Base-by-base conservation (phyloP, 2,113 vertebrate genomes). In the Gymnocephalus cernua region DNA sequence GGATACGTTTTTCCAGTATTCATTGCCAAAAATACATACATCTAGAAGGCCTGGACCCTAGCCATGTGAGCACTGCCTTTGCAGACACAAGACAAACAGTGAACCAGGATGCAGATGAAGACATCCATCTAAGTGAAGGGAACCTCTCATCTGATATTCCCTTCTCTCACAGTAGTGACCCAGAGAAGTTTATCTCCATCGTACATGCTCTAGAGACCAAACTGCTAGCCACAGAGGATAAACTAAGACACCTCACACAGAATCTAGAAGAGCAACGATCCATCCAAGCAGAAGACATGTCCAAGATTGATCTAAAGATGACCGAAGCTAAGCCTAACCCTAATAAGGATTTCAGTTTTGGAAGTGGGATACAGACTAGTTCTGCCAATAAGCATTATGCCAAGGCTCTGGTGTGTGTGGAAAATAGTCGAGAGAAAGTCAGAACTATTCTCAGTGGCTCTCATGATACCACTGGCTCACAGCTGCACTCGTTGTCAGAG, bases 1-100 rank as follows among this genome's bases (percentile, higher is more conserved):
- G 96, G 74, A 99, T 99, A 70, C 95, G 96, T 7, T 99, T 99
- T 91, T 97, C 97, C 0, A 98, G 89, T 18, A 99, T 99, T 87
- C 97, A 99, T 82, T 97, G 97, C 91, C 97, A 99, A 91, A 98
- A 96, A 80, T 98, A 98, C 44, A 91, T 95, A 2, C 95, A 93
- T 21, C 84, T 94, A 0, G 96, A 98, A 0, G 94, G 93, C 29
- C 88, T 94, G 0, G 96, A 96, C 65, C 93, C 93, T 50, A 90
- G 92, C 65, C 95, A 94, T 90, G 85, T 94, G 3, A 95, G 94
- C 83, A 95, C 91, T 67, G 91, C 92, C 0, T 95, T 95, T 21
- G 93, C 92, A 0, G 96, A 97, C 58, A 92, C 93, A 0, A 96
- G 93, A 79, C 96, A 97, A 79, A 96, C 95, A 47, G 87, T 80